These are phyloP conservation scores for Sminthurides bifidus DNA, from an alignment of 1,140 invertebrate genomes.

Conservation along the genomic window DNA sequence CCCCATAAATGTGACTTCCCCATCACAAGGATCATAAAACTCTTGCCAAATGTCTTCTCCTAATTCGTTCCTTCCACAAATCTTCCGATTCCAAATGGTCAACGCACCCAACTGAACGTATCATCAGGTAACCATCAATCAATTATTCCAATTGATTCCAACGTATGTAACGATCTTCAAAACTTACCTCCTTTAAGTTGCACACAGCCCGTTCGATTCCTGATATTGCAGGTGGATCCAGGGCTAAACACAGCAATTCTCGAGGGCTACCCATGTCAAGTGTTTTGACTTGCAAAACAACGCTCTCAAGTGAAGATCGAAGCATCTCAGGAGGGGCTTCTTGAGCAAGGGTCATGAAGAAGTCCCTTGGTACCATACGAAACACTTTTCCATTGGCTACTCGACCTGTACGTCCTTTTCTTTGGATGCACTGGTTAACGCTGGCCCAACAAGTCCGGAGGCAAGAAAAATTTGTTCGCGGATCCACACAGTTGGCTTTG, in stretches of 20 bases:
- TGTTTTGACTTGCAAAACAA: slow-evolving; percentile 69
- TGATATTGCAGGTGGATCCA: slow-evolving; percentile 72
- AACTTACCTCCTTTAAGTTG: slow-evolving; percentile 65
- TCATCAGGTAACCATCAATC: background rate
- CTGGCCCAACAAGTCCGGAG: slow-evolving; percentile 76
- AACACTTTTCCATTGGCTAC: slow-evolving; percentile 76
- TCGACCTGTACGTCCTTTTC: slow-evolving; percentile 79
- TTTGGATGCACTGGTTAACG: slow-evolving; percentile 73
- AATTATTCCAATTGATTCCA: background rate
- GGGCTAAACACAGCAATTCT: slow-evolving; percentile 63
- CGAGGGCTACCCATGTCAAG: slow-evolving; percentile 73
- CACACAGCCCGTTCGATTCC: slow-evolving; percentile 72
- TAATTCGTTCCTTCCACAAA: background rate
- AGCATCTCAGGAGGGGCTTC: slow-evolving; percentile 61
- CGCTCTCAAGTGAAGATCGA: slow-evolving; percentile 62
- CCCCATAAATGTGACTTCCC: slow-evolving; percentile 82
- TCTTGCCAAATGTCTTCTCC: too few relatives aligned
- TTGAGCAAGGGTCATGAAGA: slow-evolving; percentile 50
- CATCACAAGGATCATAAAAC: slow-evolving; percentile 52
- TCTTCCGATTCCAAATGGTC: slow-evolving; percentile 5
- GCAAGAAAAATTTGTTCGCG: slow-evolving; percentile 61
- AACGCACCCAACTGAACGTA: slow-evolving; percentile 17
- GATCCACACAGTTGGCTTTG: slow-evolving; percentile 63
- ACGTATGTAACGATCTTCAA: too few relatives aligned
- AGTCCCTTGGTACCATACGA: slow-evolving; percentile 57